phyloP scores from a whole-genome alignment of 2,113 vertebrate species.

The Piliocolobus tephrosceles region DNA sequence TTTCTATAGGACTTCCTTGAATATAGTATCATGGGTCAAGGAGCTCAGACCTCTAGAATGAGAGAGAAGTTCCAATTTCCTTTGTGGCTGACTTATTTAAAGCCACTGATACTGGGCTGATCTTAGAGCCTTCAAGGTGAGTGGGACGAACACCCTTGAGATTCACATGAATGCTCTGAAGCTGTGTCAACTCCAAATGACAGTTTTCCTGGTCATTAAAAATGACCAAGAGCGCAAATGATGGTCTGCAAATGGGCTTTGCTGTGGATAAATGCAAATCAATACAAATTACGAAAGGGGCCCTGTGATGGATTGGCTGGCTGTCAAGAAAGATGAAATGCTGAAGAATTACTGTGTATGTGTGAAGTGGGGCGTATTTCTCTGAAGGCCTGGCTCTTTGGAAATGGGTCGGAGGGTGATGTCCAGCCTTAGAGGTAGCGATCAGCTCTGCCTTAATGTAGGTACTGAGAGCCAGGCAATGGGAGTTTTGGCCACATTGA shows the following conservation, averaged over 20 bases:
- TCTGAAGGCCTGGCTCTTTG: neutral
- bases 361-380: neutral
- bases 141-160: neutral
- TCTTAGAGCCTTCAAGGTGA: neutral
- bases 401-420: neutral
- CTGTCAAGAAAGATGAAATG: constrained; percentile 64
- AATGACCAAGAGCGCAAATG: neutral
- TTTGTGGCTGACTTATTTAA: constrained; percentile 26
- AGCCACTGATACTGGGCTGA: neutral
- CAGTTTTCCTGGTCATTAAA: constrained; percentile 48
- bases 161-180: constrained; percentile 18
- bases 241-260: constrained; percentile 56
- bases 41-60: neutral
- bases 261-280: constrained; percentile 58
- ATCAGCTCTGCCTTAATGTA: constrained; percentile 31
- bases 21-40: neutral
- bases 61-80: neutral
- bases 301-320: constrained; percentile 26
- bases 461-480: neutral
- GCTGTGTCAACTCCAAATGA: constrained; percentile 24
- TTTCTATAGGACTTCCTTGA: neutral
- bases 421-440: constrained; percentile 7
- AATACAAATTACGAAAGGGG: constrained; percentile 65
- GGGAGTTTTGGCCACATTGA: constrained; percentile 5
- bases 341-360: neutral